These are phyloP conservation scores for Stichopus horrens DNA, from an alignment of 53 echinoderm and acorn worm species.

Conservation along the genomic window DNA sequence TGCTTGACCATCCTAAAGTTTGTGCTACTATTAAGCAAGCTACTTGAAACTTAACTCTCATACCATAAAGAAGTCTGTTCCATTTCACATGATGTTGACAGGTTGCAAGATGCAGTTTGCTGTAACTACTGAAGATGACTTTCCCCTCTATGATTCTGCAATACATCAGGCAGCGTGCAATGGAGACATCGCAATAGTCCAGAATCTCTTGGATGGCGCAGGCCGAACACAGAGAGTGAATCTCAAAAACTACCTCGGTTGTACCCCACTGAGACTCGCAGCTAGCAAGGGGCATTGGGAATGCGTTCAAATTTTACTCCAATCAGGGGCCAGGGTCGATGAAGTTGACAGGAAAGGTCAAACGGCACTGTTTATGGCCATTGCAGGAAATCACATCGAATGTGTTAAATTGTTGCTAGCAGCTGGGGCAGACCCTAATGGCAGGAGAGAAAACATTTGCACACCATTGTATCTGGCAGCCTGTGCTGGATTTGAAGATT, in stretches of 20 bases:
- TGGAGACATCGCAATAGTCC: conserved; percentile 54
- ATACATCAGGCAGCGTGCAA: conserved; percentile 64
- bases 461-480: conserved; percentile 69
- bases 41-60: no score
- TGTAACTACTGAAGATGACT: conserved; percentile 13
- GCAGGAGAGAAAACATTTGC: conserved; percentile 57
- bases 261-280: conserved; percentile 70
- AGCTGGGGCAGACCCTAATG: conserved; percentile 64
- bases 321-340: conserved; percentile 53
- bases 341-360: conserved; percentile 69
- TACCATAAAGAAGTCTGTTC: no score
- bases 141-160: conserved; percentile 49
- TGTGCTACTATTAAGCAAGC: no score
- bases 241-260: conserved; percentile 65
- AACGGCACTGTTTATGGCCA: conserved; percentile 70
- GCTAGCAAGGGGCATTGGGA: conserved; percentile 60
- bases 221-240: conserved; percentile 46
- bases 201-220: conserved; percentile 44
- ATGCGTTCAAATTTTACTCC: conserved; percentile 53
- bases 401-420: conserved; percentile 55
- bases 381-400: conserved; percentile 61
- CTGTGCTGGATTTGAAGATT: conserved; percentile 59
- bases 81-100: not conserved
- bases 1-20: no score
- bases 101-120: conserved; percentile 23